Conservation (phyloP, 2,113 vertebrate genomes). For the Girardinichthys multiradiatus region DNA sequence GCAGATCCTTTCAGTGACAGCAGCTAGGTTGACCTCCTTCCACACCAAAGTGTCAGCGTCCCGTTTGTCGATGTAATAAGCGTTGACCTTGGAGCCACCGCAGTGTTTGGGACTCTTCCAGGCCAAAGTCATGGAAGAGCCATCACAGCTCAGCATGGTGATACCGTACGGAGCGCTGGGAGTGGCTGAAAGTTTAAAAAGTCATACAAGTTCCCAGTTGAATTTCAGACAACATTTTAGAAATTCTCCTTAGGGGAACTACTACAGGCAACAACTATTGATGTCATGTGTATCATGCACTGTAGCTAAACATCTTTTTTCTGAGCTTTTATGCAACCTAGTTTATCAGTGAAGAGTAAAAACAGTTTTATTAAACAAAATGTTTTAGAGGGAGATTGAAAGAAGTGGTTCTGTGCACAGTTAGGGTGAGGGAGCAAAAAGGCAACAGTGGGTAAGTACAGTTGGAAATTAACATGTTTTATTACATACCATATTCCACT, state of each 20-base stretch:
- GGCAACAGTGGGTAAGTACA: not conserved
- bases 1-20: slow-evolving; percentile 78
- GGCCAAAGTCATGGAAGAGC: slow-evolving; percentile 90
- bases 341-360: not conserved
- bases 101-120: slow-evolving; percentile 91
- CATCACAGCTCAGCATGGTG: slow-evolving; percentile 89
- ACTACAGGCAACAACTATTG: not conserved
- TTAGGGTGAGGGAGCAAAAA: slow-evolving; percentile 15
- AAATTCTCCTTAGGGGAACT: not conserved
- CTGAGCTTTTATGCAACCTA: not conserved
- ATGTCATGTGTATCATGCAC: not conserved
- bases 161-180: slow-evolving; percentile 91
- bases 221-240: not conserved
- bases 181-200: slow-evolving; percentile 76
- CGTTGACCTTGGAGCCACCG: slow-evolving; percentile 88
- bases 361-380: too few relatives aligned
- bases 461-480: not conserved
- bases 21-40: slow-evolving; percentile 88
- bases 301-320: not conserved
- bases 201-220: not conserved
- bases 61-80: slow-evolving; percentile 91
- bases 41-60: slow-evolving; percentile 84
- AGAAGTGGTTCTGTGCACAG: slow-evolving; percentile 5
- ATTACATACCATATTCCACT: slow-evolving; percentile 75
- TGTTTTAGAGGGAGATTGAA: not conserved